Evolutionary conservation across 2,797 vertebrate genomes (phyloP).

Genomic region (Cynopterus sphinx): DNA sequence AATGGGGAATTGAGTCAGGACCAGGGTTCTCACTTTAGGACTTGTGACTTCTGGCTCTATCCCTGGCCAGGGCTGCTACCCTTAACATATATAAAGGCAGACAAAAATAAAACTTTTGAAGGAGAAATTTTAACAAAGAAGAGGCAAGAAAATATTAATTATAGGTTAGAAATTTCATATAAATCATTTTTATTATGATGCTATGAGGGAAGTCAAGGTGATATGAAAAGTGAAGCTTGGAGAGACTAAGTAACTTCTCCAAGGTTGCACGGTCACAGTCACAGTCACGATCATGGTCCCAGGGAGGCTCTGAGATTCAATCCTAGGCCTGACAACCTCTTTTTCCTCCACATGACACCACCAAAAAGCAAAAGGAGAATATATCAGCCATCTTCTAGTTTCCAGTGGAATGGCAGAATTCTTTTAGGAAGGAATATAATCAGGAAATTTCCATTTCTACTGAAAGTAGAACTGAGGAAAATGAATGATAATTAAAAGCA

Average conservation of each 20-base stretch:
- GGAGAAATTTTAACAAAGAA: background rate
- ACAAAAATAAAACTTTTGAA: background rate
- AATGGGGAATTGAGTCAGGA: too few species aligned
- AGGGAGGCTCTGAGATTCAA: background rate
- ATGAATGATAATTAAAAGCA: slow-evolving; percentile 48
- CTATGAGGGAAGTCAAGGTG: background rate
- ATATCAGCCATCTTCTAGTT: background rate
- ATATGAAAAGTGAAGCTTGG: background rate
- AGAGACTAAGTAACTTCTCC: background rate
- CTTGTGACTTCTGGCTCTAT: background rate
- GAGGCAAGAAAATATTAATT: background rate
- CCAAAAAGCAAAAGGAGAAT: background rate
- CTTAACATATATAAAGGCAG: background rate
- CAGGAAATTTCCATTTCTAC: slow-evolving; percentile 43
- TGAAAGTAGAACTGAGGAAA: slow-evolving; percentile 50
- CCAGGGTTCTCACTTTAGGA: background rate
- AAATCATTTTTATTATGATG: background rate
- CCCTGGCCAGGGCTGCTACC: background rate
- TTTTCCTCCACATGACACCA: background rate
- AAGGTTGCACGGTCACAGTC: background rate
- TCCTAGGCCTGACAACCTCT: background rate
- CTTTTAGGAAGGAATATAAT: slow-evolving; percentile 37
- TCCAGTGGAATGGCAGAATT: background rate
- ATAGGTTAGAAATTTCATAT: background rate
- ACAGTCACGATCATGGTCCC: background rate